A percentile compares a stretch with the other conserved stretches of the same genome.
Evolutionary conservation across 1,140 invertebrate genomes (phyloP).

Genomic region (Aethina tumida): DNA sequence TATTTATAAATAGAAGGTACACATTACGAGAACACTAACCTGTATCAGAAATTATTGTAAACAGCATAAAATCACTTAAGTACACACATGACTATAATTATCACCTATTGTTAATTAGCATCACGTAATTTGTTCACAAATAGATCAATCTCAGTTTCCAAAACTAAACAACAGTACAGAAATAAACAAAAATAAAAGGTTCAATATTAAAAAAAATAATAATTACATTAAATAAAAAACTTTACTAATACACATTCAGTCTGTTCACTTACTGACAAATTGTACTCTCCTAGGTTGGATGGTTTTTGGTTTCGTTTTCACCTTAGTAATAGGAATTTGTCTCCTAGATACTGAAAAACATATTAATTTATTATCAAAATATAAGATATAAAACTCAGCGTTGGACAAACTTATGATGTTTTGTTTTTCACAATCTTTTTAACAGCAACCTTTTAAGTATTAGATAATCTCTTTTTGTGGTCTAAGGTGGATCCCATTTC

Average conservation of each 20-base stretch:
- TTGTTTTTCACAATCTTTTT: too few species aligned
- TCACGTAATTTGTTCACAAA: constrained; percentile 1
- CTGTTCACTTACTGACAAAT: constrained; percentile 86
- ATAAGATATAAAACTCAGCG: too few species aligned
- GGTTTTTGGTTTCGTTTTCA: constrained; percentile 62
- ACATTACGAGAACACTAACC: neutral
- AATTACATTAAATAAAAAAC: constrained; percentile 1
- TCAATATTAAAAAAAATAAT: neutral
- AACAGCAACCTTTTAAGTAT: too few species aligned
- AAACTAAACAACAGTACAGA: neutral
- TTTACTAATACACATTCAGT: too few species aligned
- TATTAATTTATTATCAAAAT: too few species aligned
- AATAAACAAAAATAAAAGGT: too few species aligned
- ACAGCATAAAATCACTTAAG: neutral
- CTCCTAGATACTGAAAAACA: constrained; percentile 48
- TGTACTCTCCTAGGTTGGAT: constrained; percentile 79
- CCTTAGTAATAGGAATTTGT: constrained; percentile 65
- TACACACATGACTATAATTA: neutral
- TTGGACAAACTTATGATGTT: too few species aligned
- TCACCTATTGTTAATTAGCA: neutral
- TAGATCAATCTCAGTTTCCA: neutral
- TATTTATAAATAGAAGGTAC: too few species aligned
- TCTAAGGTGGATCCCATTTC: too few species aligned
- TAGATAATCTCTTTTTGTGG: too few species aligned
- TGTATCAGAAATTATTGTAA: neutral